Conservation (phyloP, 2,888 invertebrate genomes). For the Ctena decussata region DNA sequence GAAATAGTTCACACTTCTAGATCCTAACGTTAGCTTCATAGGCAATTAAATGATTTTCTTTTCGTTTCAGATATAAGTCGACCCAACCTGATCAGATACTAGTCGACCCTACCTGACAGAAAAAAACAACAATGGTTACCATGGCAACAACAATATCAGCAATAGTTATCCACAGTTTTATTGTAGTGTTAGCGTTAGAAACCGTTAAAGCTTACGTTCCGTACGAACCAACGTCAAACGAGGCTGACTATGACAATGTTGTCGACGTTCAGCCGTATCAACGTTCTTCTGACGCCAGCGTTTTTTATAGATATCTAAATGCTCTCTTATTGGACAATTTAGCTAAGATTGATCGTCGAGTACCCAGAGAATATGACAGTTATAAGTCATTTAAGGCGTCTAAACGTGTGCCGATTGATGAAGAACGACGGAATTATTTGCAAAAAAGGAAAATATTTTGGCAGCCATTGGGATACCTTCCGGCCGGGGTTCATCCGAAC, state of each 20-base stretch:
- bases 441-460: conserved; percentile 60
- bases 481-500: conserved; percentile 29
- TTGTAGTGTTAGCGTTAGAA: not conserved
- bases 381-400: not conserved
- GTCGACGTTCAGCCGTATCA: conserved; percentile 1
- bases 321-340: not conserved
- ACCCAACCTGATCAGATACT: no score
- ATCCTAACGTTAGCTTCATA: no score
- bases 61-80: no score
- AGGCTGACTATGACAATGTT: not conserved
- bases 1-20: no score
- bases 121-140: not conserved
- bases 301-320: not conserved
- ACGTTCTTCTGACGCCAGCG: not conserved
- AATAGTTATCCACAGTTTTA: not conserved
- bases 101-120: no score
- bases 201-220: not conserved
- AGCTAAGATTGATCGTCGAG: not conserved
- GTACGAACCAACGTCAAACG: not conserved
- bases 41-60: no score
- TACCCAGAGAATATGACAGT: not conserved
- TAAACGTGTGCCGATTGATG: not conserved
- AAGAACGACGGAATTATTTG: not conserved
- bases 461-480: conserved; percentile 63
- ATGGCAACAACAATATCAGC: conserved; percentile 1